phyloP scores from a whole-genome alignment of 2,113 vertebrate species.

The Nothoprocta pentlandii region DNA sequence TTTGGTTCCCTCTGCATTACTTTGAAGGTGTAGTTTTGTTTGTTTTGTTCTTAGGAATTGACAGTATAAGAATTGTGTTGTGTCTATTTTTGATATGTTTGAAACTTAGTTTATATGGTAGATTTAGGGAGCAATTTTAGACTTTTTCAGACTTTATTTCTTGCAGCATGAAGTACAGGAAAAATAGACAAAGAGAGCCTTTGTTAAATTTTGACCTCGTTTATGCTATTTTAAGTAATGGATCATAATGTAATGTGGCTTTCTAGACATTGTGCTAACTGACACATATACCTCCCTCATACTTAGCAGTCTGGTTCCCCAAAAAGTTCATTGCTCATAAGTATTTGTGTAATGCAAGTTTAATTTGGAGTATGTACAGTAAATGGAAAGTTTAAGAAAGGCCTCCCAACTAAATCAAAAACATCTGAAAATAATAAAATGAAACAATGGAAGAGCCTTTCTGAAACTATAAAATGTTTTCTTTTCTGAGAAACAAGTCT shows the following conservation, averaged over 20 bases:
- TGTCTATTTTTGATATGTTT: background rate
- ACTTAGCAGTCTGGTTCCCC: background rate
- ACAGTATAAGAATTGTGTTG: background rate
- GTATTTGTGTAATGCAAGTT: background rate
- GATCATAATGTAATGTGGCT: background rate
- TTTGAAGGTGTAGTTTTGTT: background rate
- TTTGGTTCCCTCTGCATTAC: background rate
- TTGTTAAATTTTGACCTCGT: background rate
- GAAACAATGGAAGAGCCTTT: background rate
- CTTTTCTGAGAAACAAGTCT: background rate
- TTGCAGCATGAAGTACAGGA: background rate
- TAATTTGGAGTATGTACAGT: background rate
- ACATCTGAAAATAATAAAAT: background rate
- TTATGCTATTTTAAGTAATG: background rate
- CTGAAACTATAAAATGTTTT: background rate
- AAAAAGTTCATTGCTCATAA: background rate
- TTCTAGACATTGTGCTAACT: background rate
- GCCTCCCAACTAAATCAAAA: background rate
- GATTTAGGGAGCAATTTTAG: background rate
- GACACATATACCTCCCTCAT: background rate
- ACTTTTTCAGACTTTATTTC: background rate
- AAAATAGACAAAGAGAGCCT: background rate
- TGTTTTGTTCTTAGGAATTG: background rate
- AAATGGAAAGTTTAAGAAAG: conserved; percentile 8
- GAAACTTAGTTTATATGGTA: background rate